Evolutionary conservation across 2,113 vertebrate species (phyloP), one percentile per base, ranked within the genome.

Genomic region (Rhinoptilus africanus): DNA sequence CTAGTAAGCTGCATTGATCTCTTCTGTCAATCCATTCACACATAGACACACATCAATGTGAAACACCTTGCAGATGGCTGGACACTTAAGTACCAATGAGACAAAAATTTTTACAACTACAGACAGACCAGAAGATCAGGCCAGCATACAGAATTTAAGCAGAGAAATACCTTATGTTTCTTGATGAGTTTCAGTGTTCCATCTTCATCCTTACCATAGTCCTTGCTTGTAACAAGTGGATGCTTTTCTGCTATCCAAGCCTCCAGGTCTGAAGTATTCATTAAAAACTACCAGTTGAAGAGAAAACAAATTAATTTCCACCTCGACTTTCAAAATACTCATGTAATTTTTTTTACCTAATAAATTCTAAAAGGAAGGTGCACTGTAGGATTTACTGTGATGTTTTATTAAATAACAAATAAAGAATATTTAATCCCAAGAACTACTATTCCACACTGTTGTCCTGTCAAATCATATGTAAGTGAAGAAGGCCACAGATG

Each of bases 261-360:
- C 94, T 99, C 99, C 89, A 99, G 96, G 91, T 99, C 99, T 11
- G 98, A 98, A 62, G 97, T 98, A 78, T 98, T 98, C 89, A 98
- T 96, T 92, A 99, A 97, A 93, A 98, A 98, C 99, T 99, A 73
- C 13, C 53, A 93, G 14, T 86, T 35, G 89, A 94, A 89, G 54
- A 79, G 10, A 94, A 90, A 89, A 51, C 1, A 69, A 84, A 41
- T 68, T 28, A 79, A 9, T 43, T 88, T 76, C 69, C 85, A 66
- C n/a, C 27, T 80, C 47, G 56, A 17, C 11, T 92, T 90, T n/a
- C 32, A 87, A 75, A 80, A 77, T 43, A 60, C 7, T 50, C 2
- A 10, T 21, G 7, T 20, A 0, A 9, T 16, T 39, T 56, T 66
- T 85, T 91, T 41, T 6, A 66, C 27, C 5, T 77, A 59, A 71